A percentile compares a stretch with the other conserved stretches of the same genome.
Evolutionary conservation across 2,113 vertebrate genomes (phyloP).

Genomic region (Forbesichthys papilliferus): DNA sequence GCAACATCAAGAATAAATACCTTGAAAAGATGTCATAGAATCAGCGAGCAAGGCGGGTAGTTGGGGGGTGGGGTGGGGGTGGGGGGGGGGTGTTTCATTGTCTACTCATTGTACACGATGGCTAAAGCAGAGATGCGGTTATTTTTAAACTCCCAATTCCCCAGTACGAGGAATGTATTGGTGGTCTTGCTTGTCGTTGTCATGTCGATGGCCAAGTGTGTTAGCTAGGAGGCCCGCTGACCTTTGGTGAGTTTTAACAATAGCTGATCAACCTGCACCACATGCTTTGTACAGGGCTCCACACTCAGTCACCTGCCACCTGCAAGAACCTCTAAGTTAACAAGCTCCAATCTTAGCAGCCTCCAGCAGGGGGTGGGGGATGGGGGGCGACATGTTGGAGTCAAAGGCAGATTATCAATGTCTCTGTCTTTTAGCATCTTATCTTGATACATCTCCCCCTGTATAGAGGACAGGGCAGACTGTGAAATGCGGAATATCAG

Average conservation of each 20-base stretch:
- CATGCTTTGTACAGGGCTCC: slow-evolving; percentile 57
- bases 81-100: slow-evolving; percentile 2
- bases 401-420: slow-evolving; percentile 43
- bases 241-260: slow-evolving; percentile 61
- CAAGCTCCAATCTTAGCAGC: slow-evolving; percentile 33
- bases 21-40: slow-evolving; percentile 20
- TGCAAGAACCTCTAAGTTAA: slow-evolving; percentile 42
- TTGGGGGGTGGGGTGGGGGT: background rate
- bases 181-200: slow-evolving; percentile 37
- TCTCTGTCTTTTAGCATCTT: slow-evolving; percentile 67
- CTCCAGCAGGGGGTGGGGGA: background rate
- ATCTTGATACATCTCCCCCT: slow-evolving; percentile 63
- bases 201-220: slow-evolving; percentile 42
- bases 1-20: slow-evolving; percentile 30
- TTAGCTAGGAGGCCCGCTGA: slow-evolving; percentile 53
- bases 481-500: slow-evolving; percentile 47
- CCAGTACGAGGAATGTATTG: background rate
- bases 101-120: slow-evolving; percentile 29
- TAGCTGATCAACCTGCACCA: slow-evolving; percentile 64
- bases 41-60: no score
- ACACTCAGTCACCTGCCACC: slow-evolving; percentile 58
- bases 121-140: slow-evolving; percentile 36
- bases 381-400: slow-evolving; percentile 8
- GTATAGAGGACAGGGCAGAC: slow-evolving; percentile 62
- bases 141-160: slow-evolving; percentile 48